Percentiles rank a stretch among this genome's conserved stretches.
These are phyloP conservation scores for Keiferia lycopersicella DNA, from an alignment of 2,888 invertebrate genomes.

Conservation along the genomic window DNA sequence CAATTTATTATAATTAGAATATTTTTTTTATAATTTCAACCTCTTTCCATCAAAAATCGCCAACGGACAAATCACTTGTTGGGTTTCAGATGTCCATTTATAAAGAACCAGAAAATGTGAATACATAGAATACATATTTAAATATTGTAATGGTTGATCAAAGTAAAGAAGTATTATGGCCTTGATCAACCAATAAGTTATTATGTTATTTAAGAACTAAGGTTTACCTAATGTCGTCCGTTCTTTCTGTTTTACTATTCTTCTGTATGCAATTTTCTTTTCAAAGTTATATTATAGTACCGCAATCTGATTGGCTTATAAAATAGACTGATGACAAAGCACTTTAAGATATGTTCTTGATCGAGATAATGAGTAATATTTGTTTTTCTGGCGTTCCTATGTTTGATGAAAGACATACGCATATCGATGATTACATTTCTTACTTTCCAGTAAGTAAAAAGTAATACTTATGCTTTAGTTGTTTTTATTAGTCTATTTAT, in stretches of 20 bases:
- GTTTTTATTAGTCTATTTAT: too few species aligned
- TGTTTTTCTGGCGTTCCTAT: too few species aligned
- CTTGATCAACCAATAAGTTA: constrained; percentile 3
- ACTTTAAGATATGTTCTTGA: too few species aligned
- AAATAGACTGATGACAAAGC: too few species aligned
- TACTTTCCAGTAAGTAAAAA: too few species aligned
- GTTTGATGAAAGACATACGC: too few species aligned
- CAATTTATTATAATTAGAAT: not conserved
- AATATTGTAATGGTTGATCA: constrained; percentile 60
- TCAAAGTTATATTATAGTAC: too few species aligned
- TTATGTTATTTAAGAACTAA: not conserved
- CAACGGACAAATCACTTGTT: constrained; percentile 39
- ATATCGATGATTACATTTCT: too few species aligned
- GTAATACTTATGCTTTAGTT: too few species aligned
- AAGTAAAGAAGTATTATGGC: constrained; percentile 33
- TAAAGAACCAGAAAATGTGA: not conserved
- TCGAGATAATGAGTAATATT: too few species aligned
- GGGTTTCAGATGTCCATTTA: constrained; percentile 39
- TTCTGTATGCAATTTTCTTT: not conserved
- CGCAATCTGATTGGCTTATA: too few species aligned
- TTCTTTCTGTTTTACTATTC: not conserved
- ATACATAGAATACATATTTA: constrained; percentile 29
- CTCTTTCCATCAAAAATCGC: not conserved
- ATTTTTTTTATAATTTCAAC: too few species aligned
- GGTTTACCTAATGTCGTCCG: not conserved